Evolutionary conservation across 2,888 invertebrate genomes (phyloP).

Genomic region (Halocaridina rubra): DNA sequence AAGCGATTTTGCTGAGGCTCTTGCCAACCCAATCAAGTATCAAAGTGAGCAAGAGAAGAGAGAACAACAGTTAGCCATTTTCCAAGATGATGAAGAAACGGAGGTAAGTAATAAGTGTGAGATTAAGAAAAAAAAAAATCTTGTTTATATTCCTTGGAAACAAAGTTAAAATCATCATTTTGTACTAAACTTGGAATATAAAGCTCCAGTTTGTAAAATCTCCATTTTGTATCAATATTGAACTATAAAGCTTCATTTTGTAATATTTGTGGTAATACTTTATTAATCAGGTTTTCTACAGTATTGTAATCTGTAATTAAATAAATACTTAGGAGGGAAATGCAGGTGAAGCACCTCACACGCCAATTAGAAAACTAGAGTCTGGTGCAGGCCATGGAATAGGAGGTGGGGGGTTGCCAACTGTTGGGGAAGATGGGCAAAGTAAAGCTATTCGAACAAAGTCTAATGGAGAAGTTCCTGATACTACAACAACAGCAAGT

Average conservation of each 20-base stretch:
- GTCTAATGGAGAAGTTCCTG: conserved; percentile 49
- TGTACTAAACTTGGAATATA: too few species aligned
- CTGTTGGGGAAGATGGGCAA: conserved; percentile 18
- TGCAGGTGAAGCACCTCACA: conserved; percentile 10
- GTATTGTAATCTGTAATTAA: too few species aligned
- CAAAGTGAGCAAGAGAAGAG: conserved; percentile 94
- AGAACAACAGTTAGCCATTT: conserved; percentile 87
- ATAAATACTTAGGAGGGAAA: conserved; percentile 1
- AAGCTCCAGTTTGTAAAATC: too few species aligned
- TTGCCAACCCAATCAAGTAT: conserved; percentile 97
- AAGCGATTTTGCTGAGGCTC: conserved; percentile 74
- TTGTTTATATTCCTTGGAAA: too few species aligned
- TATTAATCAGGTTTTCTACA: too few species aligned
- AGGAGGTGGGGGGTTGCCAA: neutral
- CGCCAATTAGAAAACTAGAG: conserved; percentile 13
- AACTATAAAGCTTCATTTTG: too few species aligned
- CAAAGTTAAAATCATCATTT: too few species aligned
- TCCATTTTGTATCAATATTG: too few species aligned
- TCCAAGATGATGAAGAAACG: conserved; percentile 75
- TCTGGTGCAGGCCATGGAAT: neutral
- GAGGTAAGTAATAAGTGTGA: conserved; percentile 55
- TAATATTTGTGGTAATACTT: too few species aligned
- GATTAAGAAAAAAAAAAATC: too few species aligned
- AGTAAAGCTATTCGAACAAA: neutral
- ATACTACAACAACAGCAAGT: conserved; percentile 2